Evolutionary conservation across 2,113 vertebrate species (phyloP).

Genomic region (Leiothrix lutea): DNA sequence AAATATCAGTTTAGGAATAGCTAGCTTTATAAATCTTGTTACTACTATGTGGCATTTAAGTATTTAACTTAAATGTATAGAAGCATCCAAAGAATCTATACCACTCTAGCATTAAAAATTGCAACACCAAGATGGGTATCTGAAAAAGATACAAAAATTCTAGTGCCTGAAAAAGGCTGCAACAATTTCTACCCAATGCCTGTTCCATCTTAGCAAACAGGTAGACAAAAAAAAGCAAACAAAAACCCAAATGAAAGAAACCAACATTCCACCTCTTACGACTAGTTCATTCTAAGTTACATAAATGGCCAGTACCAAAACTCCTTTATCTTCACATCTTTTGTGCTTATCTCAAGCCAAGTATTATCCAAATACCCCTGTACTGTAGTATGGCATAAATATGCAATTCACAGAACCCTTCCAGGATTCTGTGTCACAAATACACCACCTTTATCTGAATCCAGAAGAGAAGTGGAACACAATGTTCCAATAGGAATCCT

Average conservation of each 20-base stretch:
- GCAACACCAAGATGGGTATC: neutral
- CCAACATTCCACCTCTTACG: fast-evolving
- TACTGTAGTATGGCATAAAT: neutral
- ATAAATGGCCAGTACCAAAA: neutral
- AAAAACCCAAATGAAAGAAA: neutral
- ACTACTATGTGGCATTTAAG: neutral
- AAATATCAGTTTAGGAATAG: neutral
- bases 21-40: neutral
- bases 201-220: neutral
- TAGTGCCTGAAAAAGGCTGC: neutral
- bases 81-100: neutral
- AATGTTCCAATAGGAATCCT: neutral
- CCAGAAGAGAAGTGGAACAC: neutral
- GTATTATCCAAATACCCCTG: neutral
- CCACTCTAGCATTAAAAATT: neutral
- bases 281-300: neutral
- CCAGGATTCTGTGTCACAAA: neutral
- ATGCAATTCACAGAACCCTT: neutral
- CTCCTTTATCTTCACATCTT: neutral
- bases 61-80: neutral
- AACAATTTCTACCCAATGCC: neutral
- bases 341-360: neutral
- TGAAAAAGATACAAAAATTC: neutral
- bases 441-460: neutral
- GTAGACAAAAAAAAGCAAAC: neutral